Base-by-base conservation (phyloP, 1,140 invertebrate species). In the Neodiprion fabricii region DNA sequence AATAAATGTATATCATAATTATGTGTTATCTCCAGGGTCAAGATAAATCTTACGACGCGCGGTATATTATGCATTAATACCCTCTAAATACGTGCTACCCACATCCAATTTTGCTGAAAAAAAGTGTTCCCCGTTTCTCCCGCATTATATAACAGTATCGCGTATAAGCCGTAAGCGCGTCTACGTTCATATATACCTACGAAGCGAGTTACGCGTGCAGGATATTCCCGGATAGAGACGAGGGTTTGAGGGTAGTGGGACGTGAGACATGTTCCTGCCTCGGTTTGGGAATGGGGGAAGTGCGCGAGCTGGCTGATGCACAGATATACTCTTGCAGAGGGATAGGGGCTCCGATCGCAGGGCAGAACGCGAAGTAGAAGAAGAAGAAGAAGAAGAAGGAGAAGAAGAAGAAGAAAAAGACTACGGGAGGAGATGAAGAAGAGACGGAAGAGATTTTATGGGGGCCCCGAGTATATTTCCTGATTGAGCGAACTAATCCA, bases 401-500 rank as follows among this genome's bases (percentile, higher is more conserved):
- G 65, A 71, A 48, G 40, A 74, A 28, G 50, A 71, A 12, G 14
- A 12, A n/a, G 68, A 72, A 47, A 49, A 11, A 48, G 23, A 21
- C 1, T 11, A 7, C 72, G 66, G n/a, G 48, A 48, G 21, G 11
- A 69, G 21, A 40, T 40, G 53, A 70, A 71, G 40, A 71, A 67
- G 67, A 74, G 68, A 73, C 70, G 53, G 61, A 75, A 82, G 71
- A 78, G 74, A 79, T 77, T 85, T 85, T 83, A 84, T 83, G 82
- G 81, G 83, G 82, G 78, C 78, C 75, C 75, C 68, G 79, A 84
- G 81, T 85, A 84, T 85, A 85, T 85, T 85, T 85, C 83, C 81
- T 85, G 84, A 85, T 85, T 85, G 84, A 85, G 84, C 83, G 83
- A 82, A 83, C 84, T 85, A 85, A 85, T 85, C 53, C 53, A 61